Percentiles rank a stretch among this genome's conserved stretches.
These are phyloP conservation scores for Bembecia ichneumoniformis DNA, from an alignment of 2,888 invertebrate species.

Conservation along the genomic window DNA sequence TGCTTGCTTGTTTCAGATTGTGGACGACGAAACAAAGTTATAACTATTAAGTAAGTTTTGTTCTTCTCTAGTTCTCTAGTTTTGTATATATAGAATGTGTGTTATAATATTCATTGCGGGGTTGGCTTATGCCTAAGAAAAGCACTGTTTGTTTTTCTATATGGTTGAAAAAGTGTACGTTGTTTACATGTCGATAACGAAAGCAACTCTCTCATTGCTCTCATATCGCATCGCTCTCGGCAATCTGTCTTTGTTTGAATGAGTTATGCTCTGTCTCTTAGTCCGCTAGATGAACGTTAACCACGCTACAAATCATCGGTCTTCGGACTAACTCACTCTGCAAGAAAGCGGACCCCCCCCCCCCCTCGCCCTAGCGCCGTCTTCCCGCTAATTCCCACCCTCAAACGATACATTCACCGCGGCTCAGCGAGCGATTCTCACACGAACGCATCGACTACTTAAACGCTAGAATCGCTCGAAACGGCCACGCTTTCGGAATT, in stretches of 20 bases:
- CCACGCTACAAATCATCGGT: constrained; percentile 59
- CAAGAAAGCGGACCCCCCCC: constrained; percentile 30
- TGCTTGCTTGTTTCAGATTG: constrained; percentile 22
- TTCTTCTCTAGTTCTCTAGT: no score
- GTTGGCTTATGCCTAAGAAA: not conserved
- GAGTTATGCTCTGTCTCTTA: constrained; percentile 41
- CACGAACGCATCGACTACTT: constrained; percentile 34
- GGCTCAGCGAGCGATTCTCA: constrained; percentile 30
- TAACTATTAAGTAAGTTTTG: constrained; percentile 19
- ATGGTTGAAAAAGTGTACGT: not conserved
- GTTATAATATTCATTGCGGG: not conserved
- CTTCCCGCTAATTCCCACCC: constrained; percentile 44
- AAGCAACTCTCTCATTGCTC: not conserved
- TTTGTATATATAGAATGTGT: no score
- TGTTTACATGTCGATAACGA: not conserved
- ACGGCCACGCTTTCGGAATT: constrained; percentile 24
- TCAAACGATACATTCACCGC: constrained; percentile 32
- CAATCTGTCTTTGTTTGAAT: constrained; percentile 42
- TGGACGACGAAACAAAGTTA: constrained; percentile 12
- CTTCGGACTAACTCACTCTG: constrained; percentile 39
- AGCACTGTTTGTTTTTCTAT: not conserved
- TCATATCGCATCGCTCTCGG: constrained; percentile 20
- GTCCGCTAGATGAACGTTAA: constrained; percentile 49
- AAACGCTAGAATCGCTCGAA: constrained; percentile 38
- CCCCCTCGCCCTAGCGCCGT: constrained; percentile 21